Conservation (phyloP, 2,113 vertebrate genomes). For the Saguinus midas region DNA sequence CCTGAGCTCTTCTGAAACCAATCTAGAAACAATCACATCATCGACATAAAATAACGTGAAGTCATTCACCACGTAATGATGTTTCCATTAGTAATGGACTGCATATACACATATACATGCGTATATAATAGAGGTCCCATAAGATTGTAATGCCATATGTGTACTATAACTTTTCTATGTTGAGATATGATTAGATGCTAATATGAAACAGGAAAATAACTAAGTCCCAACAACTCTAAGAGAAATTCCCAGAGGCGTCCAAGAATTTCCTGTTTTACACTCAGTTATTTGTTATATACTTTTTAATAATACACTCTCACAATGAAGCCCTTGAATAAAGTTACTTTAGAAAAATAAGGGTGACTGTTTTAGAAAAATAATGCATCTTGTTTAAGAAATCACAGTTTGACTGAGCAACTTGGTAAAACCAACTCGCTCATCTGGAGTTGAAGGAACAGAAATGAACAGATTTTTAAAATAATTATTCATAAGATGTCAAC, state of each 20-base stretch:
- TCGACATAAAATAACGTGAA: background rate
- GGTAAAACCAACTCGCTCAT: constrained; percentile 70
- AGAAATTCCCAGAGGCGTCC: background rate
- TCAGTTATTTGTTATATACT: background rate
- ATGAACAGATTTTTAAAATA: constrained; percentile 85
- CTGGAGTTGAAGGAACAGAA: constrained; percentile 79
- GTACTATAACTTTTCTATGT: background rate
- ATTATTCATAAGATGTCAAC: constrained; percentile 89
- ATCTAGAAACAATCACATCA: background rate
- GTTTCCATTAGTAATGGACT: background rate
- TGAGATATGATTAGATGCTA: background rate
- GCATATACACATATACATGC: background rate
- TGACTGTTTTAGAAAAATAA: background rate
- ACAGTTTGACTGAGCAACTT: constrained; percentile 72
- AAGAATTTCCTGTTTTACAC: background rate
- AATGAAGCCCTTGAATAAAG: background rate
- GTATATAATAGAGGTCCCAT: background rate
- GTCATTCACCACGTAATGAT: background rate
- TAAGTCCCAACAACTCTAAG: background rate
- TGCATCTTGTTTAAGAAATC: constrained; percentile 67
- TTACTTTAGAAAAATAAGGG: constrained; percentile 41
- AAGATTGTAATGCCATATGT: background rate
- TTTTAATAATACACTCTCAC: background rate
- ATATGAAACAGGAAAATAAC: background rate
- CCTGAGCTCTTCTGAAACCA: background rate